A percentile compares a stretch with the other conserved stretches of the same genome.
Evolutionary conservation across 1,140 invertebrate species (phyloP).

Genomic region (Dufourea novaeangliae): DNA sequence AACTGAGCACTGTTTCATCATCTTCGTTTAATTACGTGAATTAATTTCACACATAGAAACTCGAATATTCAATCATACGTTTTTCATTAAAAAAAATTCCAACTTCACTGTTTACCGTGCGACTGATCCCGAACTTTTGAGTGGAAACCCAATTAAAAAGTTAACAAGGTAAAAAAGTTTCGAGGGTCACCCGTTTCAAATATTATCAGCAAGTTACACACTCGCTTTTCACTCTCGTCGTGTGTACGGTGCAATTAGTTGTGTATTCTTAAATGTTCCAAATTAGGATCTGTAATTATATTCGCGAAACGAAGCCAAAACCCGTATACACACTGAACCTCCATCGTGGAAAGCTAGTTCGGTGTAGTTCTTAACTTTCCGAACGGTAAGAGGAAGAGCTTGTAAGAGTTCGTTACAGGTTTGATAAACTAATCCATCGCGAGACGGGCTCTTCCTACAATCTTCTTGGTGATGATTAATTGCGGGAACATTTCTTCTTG

Average conservation of each 20-base stretch:
- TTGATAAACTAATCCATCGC: conserved; percentile 17
- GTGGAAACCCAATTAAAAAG: too few species aligned
- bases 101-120: too few species aligned
- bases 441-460: conserved; percentile 9
- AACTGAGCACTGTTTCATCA: too few species aligned
- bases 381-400: background rate
- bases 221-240: background rate
- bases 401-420: conserved; percentile 2
- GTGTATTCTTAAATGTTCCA: background rate
- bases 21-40: too few species aligned
- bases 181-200: background rate
- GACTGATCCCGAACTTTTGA: too few species aligned
- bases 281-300: background rate
- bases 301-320: background rate
- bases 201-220: background rate
- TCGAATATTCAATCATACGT: too few species aligned
- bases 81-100: too few species aligned
- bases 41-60: too few species aligned
- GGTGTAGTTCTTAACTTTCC: background rate
- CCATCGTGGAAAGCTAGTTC: background rate
- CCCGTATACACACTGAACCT: background rate
- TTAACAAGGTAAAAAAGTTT: too few species aligned
- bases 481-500: background rate
- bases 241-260: background rate
- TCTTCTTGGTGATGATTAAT: conserved; percentile 8